These are phyloP conservation scores for Ophioderma brevispina DNA, from an alignment of 35 echinoderm and acorn worm species.

Conservation along the genomic window DNA sequence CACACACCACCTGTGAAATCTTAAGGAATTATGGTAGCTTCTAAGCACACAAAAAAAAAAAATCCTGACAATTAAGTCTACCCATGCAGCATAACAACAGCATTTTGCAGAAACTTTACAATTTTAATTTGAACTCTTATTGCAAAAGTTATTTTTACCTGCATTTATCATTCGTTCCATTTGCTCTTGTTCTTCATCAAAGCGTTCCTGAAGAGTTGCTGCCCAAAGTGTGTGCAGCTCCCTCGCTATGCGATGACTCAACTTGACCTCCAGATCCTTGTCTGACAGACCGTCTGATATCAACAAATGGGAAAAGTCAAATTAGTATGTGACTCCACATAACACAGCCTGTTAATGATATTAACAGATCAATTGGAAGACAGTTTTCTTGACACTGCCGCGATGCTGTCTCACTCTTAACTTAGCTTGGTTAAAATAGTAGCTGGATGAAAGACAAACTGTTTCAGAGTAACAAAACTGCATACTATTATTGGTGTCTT, in stretches of 20 bases:
- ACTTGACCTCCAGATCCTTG: constrained; percentile 55
- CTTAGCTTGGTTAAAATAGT: too few relatives aligned
- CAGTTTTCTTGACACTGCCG: too few relatives aligned
- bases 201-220: constrained; percentile 43
- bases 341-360: too few relatives aligned
- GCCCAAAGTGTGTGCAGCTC: constrained; percentile 58
- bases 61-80: neutral
- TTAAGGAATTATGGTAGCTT: neutral
- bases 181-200: constrained; percentile 71
- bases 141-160: too few relatives aligned
- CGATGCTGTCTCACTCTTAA: too few relatives aligned
- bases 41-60: neutral
- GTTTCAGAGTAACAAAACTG: too few relatives aligned
- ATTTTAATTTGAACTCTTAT: too few relatives aligned
- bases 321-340: too few relatives aligned
- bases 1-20: neutral
- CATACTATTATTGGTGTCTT: too few relatives aligned
- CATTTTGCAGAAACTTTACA: neutral
- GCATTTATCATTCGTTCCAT: constrained; percentile 59
- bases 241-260: constrained; percentile 50
- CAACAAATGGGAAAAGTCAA: too few relatives aligned
- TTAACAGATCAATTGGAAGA: too few relatives aligned
- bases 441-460: too few relatives aligned
- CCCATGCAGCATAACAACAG: neutral
- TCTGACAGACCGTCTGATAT: constrained; percentile 52